Base-by-base conservation (phyloP, 2,113 vertebrate genomes). In the Pangasianodon gigas region DNA sequence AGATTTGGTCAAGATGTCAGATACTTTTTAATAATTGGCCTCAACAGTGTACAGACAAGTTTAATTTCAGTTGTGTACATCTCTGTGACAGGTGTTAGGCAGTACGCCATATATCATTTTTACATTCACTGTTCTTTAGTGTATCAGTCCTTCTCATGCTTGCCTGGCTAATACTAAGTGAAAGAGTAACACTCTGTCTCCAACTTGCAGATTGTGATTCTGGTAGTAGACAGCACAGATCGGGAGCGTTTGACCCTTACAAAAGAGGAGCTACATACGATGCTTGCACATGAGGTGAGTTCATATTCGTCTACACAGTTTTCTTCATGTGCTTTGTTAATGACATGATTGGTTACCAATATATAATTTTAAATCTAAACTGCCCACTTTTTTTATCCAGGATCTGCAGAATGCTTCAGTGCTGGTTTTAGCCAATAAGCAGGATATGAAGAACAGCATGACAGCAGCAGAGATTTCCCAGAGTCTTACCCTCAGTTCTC, bases 161-260 rank as follows among this genome's bases (percentile, higher is more conserved):
- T 62, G 18, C 11, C 16, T 62, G 10, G 54, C 26, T 48, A 46
- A 77, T 60, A 62, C 29, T 32, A 41, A 62, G 46, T 60, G 26
- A 83, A 18, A 24, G 11, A 51, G 18, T n/a, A 82, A 54, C n/a
- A 51, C 11, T 52, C 41, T 88, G n/a, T 62, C n/a, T 90, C 41
- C 29, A 54, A 37, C 9, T 87, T 91, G 86, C 93, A 97, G 97
- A 97, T 98, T 62, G 91, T 98, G 92, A 97, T 98, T 71, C 90
- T 98, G 92, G 97, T 97, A 74, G 97, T 97, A 62, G 96, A 98
- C 91, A 98, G 97, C 93, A 97, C 96, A 0, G 97, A 97, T 91
- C 90, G 96, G 0, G 96, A 97, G 46, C 93, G 96, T n/a, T 93
- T 98, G 89, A 95, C 94, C 0, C 4, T 97, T 21, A 95, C 94